A percentile compares a stretch with the other conserved stretches of the same genome.
Evolutionary conservation across 2,113 vertebrate species (phyloP).

Genomic region (Mus musculus): DNA sequence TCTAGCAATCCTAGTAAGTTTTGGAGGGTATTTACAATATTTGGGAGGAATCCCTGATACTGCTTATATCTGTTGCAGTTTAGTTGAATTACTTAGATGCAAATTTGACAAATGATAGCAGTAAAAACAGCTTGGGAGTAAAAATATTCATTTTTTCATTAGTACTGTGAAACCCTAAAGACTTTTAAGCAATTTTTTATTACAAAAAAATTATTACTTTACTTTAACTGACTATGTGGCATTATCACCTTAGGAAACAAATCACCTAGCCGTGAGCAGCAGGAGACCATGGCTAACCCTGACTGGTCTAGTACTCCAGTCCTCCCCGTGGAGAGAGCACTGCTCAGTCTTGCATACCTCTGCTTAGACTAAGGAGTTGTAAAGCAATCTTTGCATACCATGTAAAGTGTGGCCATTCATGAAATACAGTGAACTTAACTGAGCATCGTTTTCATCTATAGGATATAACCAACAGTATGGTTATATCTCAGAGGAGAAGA

Average conservation of each 20-base stretch:
- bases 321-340: not conserved
- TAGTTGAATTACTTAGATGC: not conserved
- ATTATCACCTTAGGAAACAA: not conserved
- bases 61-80: not conserved
- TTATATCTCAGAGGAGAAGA: not conserved
- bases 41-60: not conserved
- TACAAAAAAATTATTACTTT: not conserved
- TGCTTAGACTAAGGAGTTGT: not conserved
- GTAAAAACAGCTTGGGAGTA: slow-evolving; percentile 27
- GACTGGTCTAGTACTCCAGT: not conserved
- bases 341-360: not conserved
- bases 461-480: not conserved
- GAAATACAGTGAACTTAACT: not conserved
- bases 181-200: not conserved
- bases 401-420: not conserved
- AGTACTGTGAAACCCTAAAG: not conserved
- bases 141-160: slow-evolving; percentile 41
- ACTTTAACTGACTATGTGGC: slow-evolving; percentile 7
- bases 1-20: not conserved
- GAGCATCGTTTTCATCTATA: not conserved
- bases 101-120: not conserved
- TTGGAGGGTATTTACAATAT: not conserved
- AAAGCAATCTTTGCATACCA: not conserved
- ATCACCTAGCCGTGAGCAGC: not conserved
- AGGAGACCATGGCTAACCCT: not conserved